These are phyloP conservation scores for Pipistrellus pygmaeus DNA, from an alignment of 2,797 vertebrate genomes.

Conservation along the genomic window DNA sequence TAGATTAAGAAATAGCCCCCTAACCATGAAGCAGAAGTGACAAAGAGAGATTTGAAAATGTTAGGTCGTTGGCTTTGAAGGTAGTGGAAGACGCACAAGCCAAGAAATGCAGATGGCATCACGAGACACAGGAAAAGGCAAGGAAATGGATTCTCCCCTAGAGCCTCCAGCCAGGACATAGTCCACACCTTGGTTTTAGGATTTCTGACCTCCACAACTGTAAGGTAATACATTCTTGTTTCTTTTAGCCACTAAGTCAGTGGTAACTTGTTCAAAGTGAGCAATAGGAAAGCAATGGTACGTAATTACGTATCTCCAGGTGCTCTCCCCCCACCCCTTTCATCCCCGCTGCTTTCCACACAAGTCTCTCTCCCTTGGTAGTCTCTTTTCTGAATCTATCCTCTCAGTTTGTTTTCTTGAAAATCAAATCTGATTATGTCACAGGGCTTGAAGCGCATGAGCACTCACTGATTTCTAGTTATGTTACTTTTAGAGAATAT, in stretches of 20 bases:
- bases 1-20: background rate
- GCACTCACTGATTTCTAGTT: background rate
- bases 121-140: background rate
- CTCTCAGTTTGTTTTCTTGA: slow-evolving; percentile 51
- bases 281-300: background rate
- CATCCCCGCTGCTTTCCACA: background rate
- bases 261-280: background rate
- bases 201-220: background rate
- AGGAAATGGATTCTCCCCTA: background rate
- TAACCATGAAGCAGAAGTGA: background rate
- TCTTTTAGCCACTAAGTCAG: background rate
- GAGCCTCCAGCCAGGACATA: background rate
- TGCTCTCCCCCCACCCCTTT: background rate
- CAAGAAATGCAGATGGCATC: background rate
- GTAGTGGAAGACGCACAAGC: background rate
- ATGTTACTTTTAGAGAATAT: slow-evolving; percentile 29
- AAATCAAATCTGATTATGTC: slow-evolving; percentile 26
- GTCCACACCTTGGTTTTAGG: background rate
- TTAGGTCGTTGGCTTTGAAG: background rate
- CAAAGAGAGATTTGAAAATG: background rate
- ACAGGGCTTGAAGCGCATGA: background rate
- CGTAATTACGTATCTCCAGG: background rate
- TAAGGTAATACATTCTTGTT: background rate
- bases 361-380: background rate
- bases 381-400: slow-evolving; percentile 25